A percentile compares a stretch with the other conserved stretches of the same genome.
Conservation (phyloP, 2,113 vertebrate species). For the Lamprologus sp. region DNA sequence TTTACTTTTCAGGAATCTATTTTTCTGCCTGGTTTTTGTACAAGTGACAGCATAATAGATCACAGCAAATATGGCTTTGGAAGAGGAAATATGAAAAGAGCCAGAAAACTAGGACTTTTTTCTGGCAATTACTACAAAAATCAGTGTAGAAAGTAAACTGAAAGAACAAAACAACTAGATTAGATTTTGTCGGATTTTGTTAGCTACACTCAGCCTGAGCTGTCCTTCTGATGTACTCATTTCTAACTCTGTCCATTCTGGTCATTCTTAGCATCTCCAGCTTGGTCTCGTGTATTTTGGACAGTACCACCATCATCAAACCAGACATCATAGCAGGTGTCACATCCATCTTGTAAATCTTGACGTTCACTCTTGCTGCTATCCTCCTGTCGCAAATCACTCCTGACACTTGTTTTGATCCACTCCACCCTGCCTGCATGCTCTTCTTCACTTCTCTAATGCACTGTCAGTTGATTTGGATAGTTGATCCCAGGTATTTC, state of each 20-base stretch:
- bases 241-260: neutral
- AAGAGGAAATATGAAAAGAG: neutral
- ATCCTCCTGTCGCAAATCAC: neutral
- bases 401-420: neutral
- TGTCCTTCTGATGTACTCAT: neutral
- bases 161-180: neutral
- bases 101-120: neutral
- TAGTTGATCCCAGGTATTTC: neutral
- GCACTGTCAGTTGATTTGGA: neutral
- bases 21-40: neutral
- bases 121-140: neutral
- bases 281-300: neutral
- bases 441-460: neutral
- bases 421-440: neutral
- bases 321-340: neutral
- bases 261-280: neutral
- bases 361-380: neutral
- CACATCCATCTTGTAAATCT: neutral
- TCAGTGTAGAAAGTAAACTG: neutral
- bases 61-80: neutral
- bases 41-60: neutral
- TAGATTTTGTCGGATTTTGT: neutral
- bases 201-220: neutral
- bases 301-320: neutral
- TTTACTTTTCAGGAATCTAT: neutral